These are phyloP conservation scores for Hemicordylus capensis DNA, from an alignment of 2,113 vertebrate species.

Conservation along the genomic window DNA sequence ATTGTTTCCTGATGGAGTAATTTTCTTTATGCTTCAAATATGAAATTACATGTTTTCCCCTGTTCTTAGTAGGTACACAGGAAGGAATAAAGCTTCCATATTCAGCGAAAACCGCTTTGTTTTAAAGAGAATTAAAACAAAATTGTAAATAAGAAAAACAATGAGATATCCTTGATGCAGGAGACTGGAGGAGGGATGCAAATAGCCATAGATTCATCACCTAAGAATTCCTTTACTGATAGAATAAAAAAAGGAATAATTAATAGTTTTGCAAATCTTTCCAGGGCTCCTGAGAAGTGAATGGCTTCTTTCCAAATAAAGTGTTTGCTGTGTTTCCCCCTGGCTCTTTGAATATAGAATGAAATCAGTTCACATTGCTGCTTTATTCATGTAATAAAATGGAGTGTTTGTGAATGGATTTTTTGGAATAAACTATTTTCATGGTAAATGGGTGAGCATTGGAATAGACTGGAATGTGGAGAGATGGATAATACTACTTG, in stretches of 20 bases:
- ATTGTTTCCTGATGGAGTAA: neutral
- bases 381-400: constrained; percentile 18
- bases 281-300: neutral
- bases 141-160: neutral
- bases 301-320: constrained; percentile 27
- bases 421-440: neutral
- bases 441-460: constrained; percentile 1
- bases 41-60: too few species aligned
- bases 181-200: neutral
- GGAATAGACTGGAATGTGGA: constrained; percentile 5
- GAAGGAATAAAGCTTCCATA: neutral
- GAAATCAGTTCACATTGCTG: constrained; percentile 7
- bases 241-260: neutral
- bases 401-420: neutral
- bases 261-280: neutral
- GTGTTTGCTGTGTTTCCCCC: neutral
- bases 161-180: neutral
- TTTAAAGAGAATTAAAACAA: neutral
- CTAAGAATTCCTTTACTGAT: neutral
- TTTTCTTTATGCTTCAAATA: neutral
- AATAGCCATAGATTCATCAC: neutral
- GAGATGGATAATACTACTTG: neutral
- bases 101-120: neutral
- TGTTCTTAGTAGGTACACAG: neutral
- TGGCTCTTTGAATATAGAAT: constrained; percentile 4